phyloP scores from a whole-genome alignment of 2,888 invertebrate species.

The Orchesella flavescens region DNA sequence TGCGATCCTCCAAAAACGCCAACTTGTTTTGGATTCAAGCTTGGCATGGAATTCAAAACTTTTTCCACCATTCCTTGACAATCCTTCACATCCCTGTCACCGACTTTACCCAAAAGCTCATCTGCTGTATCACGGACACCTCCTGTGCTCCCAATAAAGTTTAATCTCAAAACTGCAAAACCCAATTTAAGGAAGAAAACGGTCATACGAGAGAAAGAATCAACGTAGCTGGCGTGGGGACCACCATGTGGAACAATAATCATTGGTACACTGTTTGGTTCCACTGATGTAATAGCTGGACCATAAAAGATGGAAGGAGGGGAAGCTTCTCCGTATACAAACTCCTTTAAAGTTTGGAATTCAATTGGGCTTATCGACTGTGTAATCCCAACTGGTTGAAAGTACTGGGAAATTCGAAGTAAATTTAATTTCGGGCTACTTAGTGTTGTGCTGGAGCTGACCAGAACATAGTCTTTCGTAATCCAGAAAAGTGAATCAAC shows the following conservation, averaged over 20 bases:
- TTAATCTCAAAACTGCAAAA: slow-evolving; percentile 80
- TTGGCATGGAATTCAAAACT: slow-evolving; percentile 77
- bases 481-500: slow-evolving; percentile 10
- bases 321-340: slow-evolving; percentile 45
- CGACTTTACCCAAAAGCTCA: slow-evolving; percentile 83
- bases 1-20: slow-evolving; percentile 87
- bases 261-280: slow-evolving; percentile 77
- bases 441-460: slow-evolving; percentile 51
- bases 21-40: slow-evolving; percentile 79
- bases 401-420: slow-evolving; percentile 42
- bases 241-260: slow-evolving; percentile 82
- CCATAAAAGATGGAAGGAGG: slow-evolving; percentile 68
- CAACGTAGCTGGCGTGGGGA: slow-evolving; percentile 79
- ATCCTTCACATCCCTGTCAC: slow-evolving; percentile 86
- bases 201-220: slow-evolving; percentile 78
- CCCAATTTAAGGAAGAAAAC: slow-evolving; percentile 64
- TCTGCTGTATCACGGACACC: slow-evolving; percentile 83
- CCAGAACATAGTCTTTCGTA: slow-evolving; percentile 57
- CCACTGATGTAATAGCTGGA: slow-evolving; percentile 48
- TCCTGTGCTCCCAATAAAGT: slow-evolving; percentile 84
- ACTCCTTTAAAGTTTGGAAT: slow-evolving; percentile 3
- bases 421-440: slow-evolving; percentile 50
- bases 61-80: slow-evolving; percentile 81
- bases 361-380: slow-evolving; percentile 20
- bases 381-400: slow-evolving; percentile 34